phyloP scores from a whole-genome alignment of 2,888 invertebrate genomes.

The Ernsta delagoae region DNA sequence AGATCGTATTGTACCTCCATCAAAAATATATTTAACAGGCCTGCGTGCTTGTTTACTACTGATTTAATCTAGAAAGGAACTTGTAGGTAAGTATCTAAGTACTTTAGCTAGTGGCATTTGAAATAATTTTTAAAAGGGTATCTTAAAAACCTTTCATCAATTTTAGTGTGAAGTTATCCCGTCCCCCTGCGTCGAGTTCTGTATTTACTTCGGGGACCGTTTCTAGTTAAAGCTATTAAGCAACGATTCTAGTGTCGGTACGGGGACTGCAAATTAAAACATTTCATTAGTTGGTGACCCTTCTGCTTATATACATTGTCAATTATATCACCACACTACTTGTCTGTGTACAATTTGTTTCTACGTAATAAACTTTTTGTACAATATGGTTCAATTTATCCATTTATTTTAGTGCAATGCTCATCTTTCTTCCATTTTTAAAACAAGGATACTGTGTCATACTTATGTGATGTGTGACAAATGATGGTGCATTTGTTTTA shows the following conservation, averaged over 20 bases:
- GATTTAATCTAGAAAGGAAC: no score
- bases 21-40: no score
- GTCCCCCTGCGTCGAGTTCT: neutral
- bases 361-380: slow-evolving; percentile 1
- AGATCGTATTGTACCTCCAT: no score
- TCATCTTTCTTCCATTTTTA: no score
- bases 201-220: neutral
- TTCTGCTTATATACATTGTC: slow-evolving; percentile 7
- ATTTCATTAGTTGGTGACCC: slow-evolving; percentile 21
- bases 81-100: no score
- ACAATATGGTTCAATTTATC: no score
- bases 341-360: slow-evolving; percentile 1
- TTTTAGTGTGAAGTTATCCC: neutral
- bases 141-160: neutral
- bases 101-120: neutral
- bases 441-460: no score
- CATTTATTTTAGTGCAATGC: no score
- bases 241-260: neutral
- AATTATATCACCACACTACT: neutral
- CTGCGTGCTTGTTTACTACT: no score
- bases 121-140: no score
- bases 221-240: slow-evolving; percentile 5
- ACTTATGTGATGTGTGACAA: no score
- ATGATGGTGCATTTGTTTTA: no score
- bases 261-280: slow-evolving; percentile 15